Evolutionary conservation across 2,888 invertebrate genomes (phyloP), one percentile per base, ranked within the genome.

Genomic region (Athalia cordata): DNA sequence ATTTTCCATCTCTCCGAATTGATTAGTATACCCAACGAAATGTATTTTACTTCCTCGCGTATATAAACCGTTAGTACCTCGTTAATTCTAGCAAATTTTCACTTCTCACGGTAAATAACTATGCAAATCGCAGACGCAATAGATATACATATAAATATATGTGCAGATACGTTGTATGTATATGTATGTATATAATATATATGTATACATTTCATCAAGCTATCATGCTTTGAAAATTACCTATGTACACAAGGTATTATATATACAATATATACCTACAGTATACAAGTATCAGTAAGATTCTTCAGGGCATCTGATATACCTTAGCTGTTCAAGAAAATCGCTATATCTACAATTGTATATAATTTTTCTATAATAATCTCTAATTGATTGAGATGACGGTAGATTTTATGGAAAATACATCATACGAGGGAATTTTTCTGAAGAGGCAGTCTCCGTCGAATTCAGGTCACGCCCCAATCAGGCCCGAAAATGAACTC

Each of bases 1-100:
- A 72, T 72, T 59, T 72, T 72, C 72, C 72, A 59, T 72, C 72
- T 57, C 29, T 29, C n/a, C 57, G 59, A 72, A 72, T 61, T 72
- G 72, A 72, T 72, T 72, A 72, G 57, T 61, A 57, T 57, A 57
- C 57, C 4, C 4, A 57, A 11, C 57, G 13, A 5, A 4, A 57
- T 9, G n/a, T 57, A 57, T 57, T 4, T 64, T 45, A 64, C 29
- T 5, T 62, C 5, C 9, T 9, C 52, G 52, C 52, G 52, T 9
- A 29, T 15, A 43, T n/a, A n/a, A n/a, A 15, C 43, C 62, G 62
- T 45, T 7, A 5, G 11, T n/a, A 9, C 13, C 47, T 49, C 66
- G 47, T 66, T 66, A 66, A 66, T 66, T 66, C 13, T 11, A n/a
- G 66, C 11, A 55, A 68, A 68, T 72, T 59, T 72, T 59, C 47